Evolutionary conservation across 1,140 invertebrate genomes (phyloP).

Genomic region (Ridgeia piscesae): DNA sequence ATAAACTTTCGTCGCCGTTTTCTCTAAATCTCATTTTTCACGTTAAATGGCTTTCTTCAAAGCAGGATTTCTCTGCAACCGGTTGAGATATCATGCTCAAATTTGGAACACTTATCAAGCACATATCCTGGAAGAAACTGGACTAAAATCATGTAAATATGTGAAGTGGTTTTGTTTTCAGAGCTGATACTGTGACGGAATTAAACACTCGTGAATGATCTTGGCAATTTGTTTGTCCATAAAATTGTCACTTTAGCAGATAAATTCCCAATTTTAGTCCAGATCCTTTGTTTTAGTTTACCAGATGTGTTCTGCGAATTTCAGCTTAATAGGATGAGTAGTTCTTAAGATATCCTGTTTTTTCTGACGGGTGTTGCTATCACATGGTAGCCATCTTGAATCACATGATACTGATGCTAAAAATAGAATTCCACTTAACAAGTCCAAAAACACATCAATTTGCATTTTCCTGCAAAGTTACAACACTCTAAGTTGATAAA

Average conservation of each 20-base stretch:
- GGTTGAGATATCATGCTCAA: not conserved
- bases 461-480: not conserved
- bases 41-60: conserved; percentile 7
- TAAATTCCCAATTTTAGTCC: conserved; percentile 2
- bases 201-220: not conserved
- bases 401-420: conserved; percentile 10
- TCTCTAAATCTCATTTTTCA: conserved; percentile 11
- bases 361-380: conserved; percentile 7
- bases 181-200: conserved; percentile 8
- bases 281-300: not conserved
- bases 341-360: conserved; percentile 11
- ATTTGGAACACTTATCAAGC: conserved; percentile 16
- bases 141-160: conserved; percentile 12
- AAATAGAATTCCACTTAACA: not conserved
- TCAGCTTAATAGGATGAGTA: conserved; percentile 13
- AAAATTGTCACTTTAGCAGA: not conserved
- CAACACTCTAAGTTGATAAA: conserved; percentile 14
- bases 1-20: not conserved
- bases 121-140: conserved; percentile 6
- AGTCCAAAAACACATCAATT: conserved; percentile 11
- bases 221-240: not conserved
- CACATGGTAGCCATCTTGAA: conserved; percentile 12
- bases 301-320: not conserved
- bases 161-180: not conserved
- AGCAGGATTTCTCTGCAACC: conserved; percentile 14